Evolutionary conservation across 2,888 invertebrate species (phyloP), one percentile per base, ranked within the genome.

Genomic region (Eudasyphora cyanicolor): DNA sequence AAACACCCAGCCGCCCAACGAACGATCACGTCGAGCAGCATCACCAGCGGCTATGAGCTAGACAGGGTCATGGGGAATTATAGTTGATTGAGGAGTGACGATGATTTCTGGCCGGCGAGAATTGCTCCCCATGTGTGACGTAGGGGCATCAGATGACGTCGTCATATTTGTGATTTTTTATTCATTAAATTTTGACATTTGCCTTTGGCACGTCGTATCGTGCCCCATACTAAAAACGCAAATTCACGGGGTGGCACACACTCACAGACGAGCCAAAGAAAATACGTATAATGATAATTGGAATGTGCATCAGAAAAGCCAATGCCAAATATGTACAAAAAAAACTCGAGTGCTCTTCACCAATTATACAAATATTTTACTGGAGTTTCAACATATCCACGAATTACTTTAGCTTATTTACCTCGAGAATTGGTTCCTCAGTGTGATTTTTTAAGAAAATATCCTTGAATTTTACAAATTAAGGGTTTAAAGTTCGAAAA

Each of bases 401-500:
- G 21, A n/a, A n/a, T n/a, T n/a, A n/a, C n/a, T n/a, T n/a, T n/a
- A n/a, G n/a, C n/a, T n/a, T 32, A 54, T 69, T 79, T 82, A 84
- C 76, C 76, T 82, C 29, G n/a, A 74, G 29, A 62, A 77, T 32
- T 42, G 4, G 38, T n/a, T 35, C 35, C 57, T 38, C 19, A 3
- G 3, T 35, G 12, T 29, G 12, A 38, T 2, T 21, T 10, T 51
- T 24, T 73, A n/a, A 64, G 27, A 21, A 82, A 81, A 79, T 27
- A 78, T 84, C 83, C 81, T 84, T 81, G 81, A 80, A 69, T 73
- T 76, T 62, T 42, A 76, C 75, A 71, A 79, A 73, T 62, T 67
- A 69, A 42, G 76, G 76, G 83, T 84, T 77, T 77, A 84, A 84
- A 84, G 84, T 84, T 84, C 84, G 84, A 76, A 78, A 84, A 78